Percentiles rank a stretch among this genome's conserved stretches.
Evolutionary conservation across 2,797 vertebrate genomes (phyloP).

Genomic region (Microctenopoma stevenorrisi): DNA sequence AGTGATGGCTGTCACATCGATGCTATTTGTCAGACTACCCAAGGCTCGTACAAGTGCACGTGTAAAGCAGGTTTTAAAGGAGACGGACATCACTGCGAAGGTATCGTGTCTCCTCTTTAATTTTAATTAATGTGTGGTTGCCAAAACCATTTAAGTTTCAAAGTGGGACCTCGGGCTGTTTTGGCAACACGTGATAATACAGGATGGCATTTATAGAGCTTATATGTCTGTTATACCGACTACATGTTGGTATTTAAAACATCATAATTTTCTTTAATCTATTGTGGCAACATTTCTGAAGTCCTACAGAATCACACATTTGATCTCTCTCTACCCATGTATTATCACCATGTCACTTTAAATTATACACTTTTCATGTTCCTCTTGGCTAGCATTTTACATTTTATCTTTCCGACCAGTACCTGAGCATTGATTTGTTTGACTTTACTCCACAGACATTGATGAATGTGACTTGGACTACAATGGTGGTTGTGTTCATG

Average conservation of each 20-base stretch:
- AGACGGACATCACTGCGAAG: conserved; percentile 91
- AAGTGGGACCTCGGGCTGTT: conserved; percentile 2
- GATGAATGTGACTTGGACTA: conserved; percentile 96
- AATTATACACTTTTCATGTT: not conserved
- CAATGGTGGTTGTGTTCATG: conserved; percentile 97
- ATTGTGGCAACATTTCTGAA: not conserved
- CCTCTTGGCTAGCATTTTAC: not conserved
- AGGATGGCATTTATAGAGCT: not conserved
- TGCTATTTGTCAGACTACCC: conserved; percentile 95
- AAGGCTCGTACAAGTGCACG: conserved; percentile 92
- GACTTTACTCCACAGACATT: conserved; percentile 86
- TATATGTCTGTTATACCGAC: not conserved
- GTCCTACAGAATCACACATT: not conserved
- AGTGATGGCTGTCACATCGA: conserved; percentile 95
- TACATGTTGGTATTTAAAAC: not conserved
- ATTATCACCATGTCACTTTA: not conserved
- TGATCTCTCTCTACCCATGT: not conserved
- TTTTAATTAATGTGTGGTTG: conserved; percentile 15
- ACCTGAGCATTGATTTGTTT: conserved; percentile 51
- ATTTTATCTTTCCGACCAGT: not conserved
- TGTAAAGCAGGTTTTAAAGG: conserved; percentile 95
- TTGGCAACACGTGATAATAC: not conserved
- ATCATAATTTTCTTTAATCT: not conserved
- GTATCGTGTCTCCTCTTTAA: conserved; percentile 75
- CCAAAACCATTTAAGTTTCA: conserved; percentile 1